Percentiles rank a stretch among this genome's conserved stretches.
Conservation (phyloP, 2,797 vertebrate species). For the Microctenopoma steveboyesi region DNA sequence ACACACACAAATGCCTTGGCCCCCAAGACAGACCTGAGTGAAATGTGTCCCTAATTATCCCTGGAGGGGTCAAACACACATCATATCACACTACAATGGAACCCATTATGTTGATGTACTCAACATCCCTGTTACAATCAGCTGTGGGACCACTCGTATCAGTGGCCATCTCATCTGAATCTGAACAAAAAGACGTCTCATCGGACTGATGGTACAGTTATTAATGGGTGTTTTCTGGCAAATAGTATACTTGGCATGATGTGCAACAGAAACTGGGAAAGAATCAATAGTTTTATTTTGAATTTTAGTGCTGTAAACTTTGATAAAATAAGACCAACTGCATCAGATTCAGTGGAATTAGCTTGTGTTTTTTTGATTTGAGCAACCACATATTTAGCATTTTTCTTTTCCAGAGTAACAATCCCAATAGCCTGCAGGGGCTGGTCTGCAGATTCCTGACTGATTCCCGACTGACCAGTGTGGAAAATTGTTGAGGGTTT, state of each 20-base stretch:
- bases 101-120: conserved; percentile 65
- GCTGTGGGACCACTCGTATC: conserved; percentile 58
- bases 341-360: conserved; percentile 40
- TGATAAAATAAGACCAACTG: conserved; percentile 18
- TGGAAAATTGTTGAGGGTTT: conserved; percentile 70
- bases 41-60: conserved; percentile 83
- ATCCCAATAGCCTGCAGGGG: conserved; percentile 54
- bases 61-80: conserved; percentile 57
- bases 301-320: conserved; percentile 6
- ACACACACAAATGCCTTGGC: conserved; percentile 19
- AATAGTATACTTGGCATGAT: no score
- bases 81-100: conserved; percentile 58
- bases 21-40: conserved; percentile 57
- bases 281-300: neutral
- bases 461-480: conserved; percentile 59
- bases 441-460: conserved; percentile 51
- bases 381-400: conserved; percentile 53
- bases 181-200: neutral
- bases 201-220: conserved; percentile 18
- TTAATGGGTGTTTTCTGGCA: neutral
- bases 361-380: conserved; percentile 24
- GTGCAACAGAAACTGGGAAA: conserved; percentile 12
- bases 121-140: conserved; percentile 54
- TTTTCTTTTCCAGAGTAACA: conserved; percentile 59
- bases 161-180: conserved; percentile 42